Evolutionary conservation across 2,888 invertebrate genomes (phyloP), one percentile per base, ranked within the genome.

Genomic region (Diogma glabrata): DNA sequence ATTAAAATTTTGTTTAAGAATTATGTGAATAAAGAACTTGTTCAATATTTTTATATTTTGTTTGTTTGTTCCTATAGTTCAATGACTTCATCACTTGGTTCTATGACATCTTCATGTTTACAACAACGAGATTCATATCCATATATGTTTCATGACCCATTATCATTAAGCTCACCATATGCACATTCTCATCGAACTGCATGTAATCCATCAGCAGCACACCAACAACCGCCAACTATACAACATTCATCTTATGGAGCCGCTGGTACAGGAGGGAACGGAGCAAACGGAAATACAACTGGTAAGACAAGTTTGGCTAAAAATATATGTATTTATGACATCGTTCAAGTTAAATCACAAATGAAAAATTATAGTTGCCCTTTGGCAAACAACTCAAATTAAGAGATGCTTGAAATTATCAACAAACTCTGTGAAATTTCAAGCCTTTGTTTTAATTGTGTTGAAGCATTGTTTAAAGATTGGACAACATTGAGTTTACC

Each of bases 71-170:
- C 58, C 75, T 72, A 59, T 77, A 91, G 91, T 72, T 85, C 90
- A 55, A 91, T 91, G 89, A 81, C 89, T 51, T 78, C 82, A 55
- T 82, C 82, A 59, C 67, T 84, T 64, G 84, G 84, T 59, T 87
- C 87, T 59, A 79, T 86, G 75, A 79, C 80, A 60, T 82, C 82
- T 61, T 89, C 84, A 69, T 91, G 86, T 69, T 81, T 86, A 60
- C 91, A 87, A 69, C 89, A 88, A 71, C 76, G 87, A 52, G 84
- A 87, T 64, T 84, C 84, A 51, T 90, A 90, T 71, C 89, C 89
- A 30, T 91, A 91, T 75, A 91, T 91, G 84, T 91, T 91, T 72
- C 84, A 87, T 61, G 90, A 92, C 72, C 89, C 90, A 54, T 76
- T 91, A 52, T 81, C 84, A 51, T 71, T 85, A 55, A 79, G 82